Conservation (phyloP, 2,113 vertebrate genomes). For the Anolis sagrei region DNA sequence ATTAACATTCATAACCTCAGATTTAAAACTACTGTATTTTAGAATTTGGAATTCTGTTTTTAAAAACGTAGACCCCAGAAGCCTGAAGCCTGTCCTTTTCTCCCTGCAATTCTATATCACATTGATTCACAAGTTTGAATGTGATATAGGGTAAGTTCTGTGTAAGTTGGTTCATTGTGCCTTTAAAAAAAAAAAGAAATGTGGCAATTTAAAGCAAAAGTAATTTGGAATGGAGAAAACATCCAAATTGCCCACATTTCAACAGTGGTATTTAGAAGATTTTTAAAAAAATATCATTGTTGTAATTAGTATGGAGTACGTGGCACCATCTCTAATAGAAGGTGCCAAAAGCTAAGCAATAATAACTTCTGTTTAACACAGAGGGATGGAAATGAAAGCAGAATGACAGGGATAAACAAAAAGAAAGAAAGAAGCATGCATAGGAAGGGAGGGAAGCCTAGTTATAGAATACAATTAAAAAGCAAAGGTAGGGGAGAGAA, state of each 20-base stretch:
- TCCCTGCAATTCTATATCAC: background rate
- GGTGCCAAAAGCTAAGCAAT: background rate
- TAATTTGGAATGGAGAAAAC: background rate
- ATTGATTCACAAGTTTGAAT: background rate
- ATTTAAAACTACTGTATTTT: background rate
- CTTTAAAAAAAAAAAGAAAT: background rate
- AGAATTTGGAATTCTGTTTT: background rate
- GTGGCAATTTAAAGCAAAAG: background rate
- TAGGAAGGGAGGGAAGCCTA: background rate
- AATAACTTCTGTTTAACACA: background rate
- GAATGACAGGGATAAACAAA: background rate
- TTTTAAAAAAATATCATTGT: background rate
- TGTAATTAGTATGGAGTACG: background rate
- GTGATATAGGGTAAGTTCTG: too few relatives aligned
- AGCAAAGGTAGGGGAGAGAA: conserved; percentile 9
- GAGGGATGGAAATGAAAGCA: background rate
- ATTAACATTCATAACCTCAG: too few relatives aligned
- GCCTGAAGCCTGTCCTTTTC: background rate
- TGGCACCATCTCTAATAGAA: background rate
- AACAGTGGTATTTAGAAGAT: background rate
- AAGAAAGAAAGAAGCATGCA: background rate
- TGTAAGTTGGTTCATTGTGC: background rate
- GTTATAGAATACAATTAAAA: conserved; percentile 52
- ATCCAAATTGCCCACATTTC: background rate
- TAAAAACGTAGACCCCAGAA: background rate